Percentiles rank a stretch among this genome's conserved stretches.
These are phyloP conservation scores for Lerema accius DNA, from an alignment of 1,140 invertebrate genomes.

Conservation along the genomic window DNA sequence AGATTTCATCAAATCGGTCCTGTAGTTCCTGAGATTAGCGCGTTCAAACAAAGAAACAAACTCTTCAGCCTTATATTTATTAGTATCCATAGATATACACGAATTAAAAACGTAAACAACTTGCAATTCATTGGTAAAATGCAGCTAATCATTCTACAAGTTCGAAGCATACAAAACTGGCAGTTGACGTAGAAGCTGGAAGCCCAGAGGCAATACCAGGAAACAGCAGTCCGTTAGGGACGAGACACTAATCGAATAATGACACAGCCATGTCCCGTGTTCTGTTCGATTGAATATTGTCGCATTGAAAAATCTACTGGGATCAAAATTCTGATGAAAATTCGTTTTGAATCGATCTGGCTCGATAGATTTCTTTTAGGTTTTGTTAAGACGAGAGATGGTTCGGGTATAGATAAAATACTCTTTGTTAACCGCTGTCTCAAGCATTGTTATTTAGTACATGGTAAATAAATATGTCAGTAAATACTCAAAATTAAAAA, in stretches of 20 bases:
- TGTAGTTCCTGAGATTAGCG: too few species aligned
- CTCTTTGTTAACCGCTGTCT: background rate
- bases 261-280: constrained; percentile 33
- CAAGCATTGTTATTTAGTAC: too few species aligned
- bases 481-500: too few species aligned
- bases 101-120: background rate
- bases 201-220: constrained; percentile 13
- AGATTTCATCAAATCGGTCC: too few species aligned
- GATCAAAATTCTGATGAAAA: constrained; percentile 35
- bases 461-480: background rate
- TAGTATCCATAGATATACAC: too few species aligned
- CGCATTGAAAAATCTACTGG: constrained; percentile 41
- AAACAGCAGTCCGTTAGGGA: constrained; percentile 29
- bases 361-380: background rate
- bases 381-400: background rate
- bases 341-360: constrained; percentile 7
- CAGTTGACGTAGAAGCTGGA: constrained; percentile 38
- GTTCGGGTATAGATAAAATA: background rate
- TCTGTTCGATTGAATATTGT: constrained; percentile 42
- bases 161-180: constrained; percentile 44
- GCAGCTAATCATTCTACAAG: constrained; percentile 43
- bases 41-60: too few species aligned
- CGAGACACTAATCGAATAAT: constrained; percentile 53
- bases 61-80: too few species aligned
- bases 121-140: background rate